Base-by-base conservation (phyloP, 2,113 vertebrate species). In the Notarius quadriscutis region DNA sequence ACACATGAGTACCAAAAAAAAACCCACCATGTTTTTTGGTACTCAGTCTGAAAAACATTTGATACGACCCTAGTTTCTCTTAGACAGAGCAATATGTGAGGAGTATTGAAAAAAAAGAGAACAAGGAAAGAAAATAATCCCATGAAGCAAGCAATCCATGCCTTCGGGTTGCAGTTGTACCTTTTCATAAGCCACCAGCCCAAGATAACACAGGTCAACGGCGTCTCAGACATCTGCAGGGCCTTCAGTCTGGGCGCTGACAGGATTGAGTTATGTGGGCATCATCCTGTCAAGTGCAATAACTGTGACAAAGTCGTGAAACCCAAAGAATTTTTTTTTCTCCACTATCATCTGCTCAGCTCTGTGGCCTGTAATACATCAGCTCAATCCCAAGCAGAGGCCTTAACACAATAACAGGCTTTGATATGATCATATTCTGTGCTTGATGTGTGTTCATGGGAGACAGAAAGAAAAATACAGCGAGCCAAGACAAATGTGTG, bases 231-330 rank as follows among this genome's bases (percentile, higher is more conserved):
- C 84, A 89, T 91, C 90, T 88, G 91, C 86, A 88, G 85, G 90
- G 87, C 88, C 91, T 90, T 92, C 86, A 89, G 91, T 93, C 90
- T 92, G 90, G 90, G 91, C 86, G 88, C 69, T 90, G 93, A 94
- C 92, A 91, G 89, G 89, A 91, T 87, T 94, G 93, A 94, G 92
- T 92, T 93, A 92, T 93, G 91, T 91, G 91, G 93, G 90, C 91
- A 90, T 89, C 86, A 87, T 94, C 92, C 92, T 94, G 94, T 94
- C 94, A 92, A 88, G 92, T 75, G 90, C 90, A 94, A 94, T 94
- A 93, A 94, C 87, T 67, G 85, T 74, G 87, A 90, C 84, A 53
- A 91, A 88, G 86, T 55, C 83, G 83, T 88, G 72, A 91, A 90
- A 91, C 90, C 86, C 90, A 85, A 34, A 84, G 82, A 87, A 84